phyloP scores from a whole-genome alignment of 30 jellyfish, hydroid and myxozoan genomes.

The Nemopilema nomurai region DNA sequence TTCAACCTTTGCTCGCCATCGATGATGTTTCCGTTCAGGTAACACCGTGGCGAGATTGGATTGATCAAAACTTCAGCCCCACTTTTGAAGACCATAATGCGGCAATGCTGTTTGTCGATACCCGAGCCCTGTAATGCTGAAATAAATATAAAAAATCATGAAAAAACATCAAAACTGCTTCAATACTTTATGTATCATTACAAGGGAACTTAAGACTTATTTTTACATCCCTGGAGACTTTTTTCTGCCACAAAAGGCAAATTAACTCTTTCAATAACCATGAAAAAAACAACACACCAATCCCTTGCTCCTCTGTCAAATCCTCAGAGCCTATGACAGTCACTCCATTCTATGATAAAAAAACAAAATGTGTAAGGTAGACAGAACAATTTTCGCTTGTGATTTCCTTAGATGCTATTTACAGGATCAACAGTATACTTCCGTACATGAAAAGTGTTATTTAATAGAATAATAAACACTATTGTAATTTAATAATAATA shows the following conservation, averaged over 20 bases:
- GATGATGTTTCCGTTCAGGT: slow-evolving; percentile 51
- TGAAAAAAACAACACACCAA: slow-evolving; percentile 42
- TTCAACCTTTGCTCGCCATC: slow-evolving; percentile 46
- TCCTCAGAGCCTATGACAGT: slow-evolving; percentile 87
- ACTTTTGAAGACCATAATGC: slow-evolving; percentile 41
- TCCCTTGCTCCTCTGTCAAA: slow-evolving; percentile 87
- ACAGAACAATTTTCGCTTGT: no score
- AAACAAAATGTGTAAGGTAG: neutral
- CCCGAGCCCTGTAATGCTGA: slow-evolving; percentile 91
- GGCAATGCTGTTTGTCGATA: slow-evolving; percentile 90
- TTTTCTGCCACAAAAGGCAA: neutral
- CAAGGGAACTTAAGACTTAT: no score
- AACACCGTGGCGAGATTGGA: slow-evolving; percentile 69
- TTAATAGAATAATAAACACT: no score
- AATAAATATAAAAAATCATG: neutral
- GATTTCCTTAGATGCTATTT: no score
- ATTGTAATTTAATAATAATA: no score
- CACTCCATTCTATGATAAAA: slow-evolving; percentile 73
- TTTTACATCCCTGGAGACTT: no score
- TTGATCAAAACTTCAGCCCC: slow-evolving; percentile 57
- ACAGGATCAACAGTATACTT: no score
- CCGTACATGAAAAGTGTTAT: no score
- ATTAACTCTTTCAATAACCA: no score
- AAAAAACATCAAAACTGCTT: no score
- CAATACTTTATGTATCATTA: neutral